Evolutionary conservation across 2,113 vertebrate genomes (phyloP).

Genomic region (Sturnira hondurensis): DNA sequence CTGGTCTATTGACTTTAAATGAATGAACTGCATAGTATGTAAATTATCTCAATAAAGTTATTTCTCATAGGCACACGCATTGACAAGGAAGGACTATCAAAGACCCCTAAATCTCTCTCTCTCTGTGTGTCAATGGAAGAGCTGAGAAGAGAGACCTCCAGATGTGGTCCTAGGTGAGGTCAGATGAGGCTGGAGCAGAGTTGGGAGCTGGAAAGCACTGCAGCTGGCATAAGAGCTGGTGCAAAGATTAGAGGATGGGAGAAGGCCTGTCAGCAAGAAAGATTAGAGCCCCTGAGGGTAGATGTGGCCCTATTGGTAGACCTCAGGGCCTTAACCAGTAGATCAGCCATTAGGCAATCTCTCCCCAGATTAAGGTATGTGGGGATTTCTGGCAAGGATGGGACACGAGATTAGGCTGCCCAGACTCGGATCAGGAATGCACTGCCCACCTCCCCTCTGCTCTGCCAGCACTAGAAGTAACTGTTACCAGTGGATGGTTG

Average conservation of each 20-base stretch:
- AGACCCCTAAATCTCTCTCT: not conserved
- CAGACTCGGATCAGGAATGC: not conserved
- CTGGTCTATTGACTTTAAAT: not conserved
- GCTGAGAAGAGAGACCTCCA: not conserved
- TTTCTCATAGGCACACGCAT: not conserved
- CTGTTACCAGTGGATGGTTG: too few species aligned
- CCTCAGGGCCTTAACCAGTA: not conserved
- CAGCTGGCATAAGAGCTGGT: too few species aligned
- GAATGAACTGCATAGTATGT: not conserved
- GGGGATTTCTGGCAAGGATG: not conserved
- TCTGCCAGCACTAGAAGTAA: not conserved
- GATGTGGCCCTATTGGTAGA: not conserved
- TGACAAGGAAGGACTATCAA: not conserved
- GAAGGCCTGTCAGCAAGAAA: too few species aligned
- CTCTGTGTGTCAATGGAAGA: not conserved
- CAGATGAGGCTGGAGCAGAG: not conserved
- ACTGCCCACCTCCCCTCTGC: too few species aligned
- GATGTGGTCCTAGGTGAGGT: not conserved
- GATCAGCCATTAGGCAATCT: not conserved
- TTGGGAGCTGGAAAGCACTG: not conserved
- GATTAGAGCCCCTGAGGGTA: not conserved
- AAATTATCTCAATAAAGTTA: not conserved
- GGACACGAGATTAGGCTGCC: not conserved
- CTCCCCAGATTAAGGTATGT: not conserved
- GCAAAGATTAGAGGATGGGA: fast-evolving